Percentiles rank a stretch among this genome's conserved stretches.
phyloP scores from a whole-genome alignment of 2,888 invertebrate species.

The Pemphredon lugubris region DNA sequence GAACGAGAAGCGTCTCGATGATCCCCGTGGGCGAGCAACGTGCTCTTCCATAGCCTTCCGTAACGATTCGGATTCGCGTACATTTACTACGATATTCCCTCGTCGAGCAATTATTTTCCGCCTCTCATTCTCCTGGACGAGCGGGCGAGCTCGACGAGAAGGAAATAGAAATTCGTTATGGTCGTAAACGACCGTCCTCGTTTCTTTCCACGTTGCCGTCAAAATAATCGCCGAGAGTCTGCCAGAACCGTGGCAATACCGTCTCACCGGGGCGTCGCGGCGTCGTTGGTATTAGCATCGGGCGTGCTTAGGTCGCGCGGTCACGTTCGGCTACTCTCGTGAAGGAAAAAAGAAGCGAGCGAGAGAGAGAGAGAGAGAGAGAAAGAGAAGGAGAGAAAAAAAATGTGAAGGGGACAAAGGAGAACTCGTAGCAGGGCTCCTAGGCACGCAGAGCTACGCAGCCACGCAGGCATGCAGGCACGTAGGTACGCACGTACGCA shows the following conservation, averaged over 20 bases:
- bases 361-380: slow-evolving; percentile 17
- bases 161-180: slow-evolving; percentile 38
- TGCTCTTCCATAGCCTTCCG: no score
- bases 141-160: no score
- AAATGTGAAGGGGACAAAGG: slow-evolving; percentile 24
- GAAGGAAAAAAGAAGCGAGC: slow-evolving; percentile 1
- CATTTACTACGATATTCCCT: no score
- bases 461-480: slow-evolving; percentile 16
- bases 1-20: no score
- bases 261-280: background rate
- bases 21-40: no score
- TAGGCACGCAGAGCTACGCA: background rate
- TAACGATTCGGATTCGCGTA: no score
- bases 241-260: no score
- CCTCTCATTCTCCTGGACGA: no score
- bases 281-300: slow-evolving; percentile 6
- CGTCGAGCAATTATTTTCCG: no score
- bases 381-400: slow-evolving; percentile 12
- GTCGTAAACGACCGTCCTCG: slow-evolving; percentile 31
- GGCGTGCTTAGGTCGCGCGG: slow-evolving; percentile 44
- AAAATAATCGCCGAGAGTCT: slow-evolving; percentile 31
- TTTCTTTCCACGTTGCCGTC: slow-evolving; percentile 28
- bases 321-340: slow-evolving; percentile 57
- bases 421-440: slow-evolving; percentile 10
- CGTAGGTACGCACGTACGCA: slow-evolving; percentile 24